Evolutionary conservation across 1,140 invertebrate genomes (phyloP).

Genomic region (Drosophila sp.): DNA sequence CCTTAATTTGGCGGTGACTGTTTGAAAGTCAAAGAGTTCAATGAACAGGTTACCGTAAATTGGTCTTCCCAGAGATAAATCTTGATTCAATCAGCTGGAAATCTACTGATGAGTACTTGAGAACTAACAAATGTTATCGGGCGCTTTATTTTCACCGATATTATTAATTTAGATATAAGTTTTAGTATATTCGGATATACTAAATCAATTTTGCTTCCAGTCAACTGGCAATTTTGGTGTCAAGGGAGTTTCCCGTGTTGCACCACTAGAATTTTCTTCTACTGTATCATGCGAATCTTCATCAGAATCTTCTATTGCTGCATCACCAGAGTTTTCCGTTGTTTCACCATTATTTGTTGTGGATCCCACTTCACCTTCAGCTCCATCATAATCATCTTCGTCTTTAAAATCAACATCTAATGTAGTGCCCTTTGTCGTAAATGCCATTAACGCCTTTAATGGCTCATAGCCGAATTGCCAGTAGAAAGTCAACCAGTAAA

Average conservation of each 20-base stretch:
- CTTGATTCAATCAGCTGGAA: background rate
- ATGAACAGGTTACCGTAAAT: conserved; percentile 62
- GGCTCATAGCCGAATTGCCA: conserved; percentile 37
- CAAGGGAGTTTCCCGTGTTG: too few species aligned
- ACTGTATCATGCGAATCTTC: too few species aligned
- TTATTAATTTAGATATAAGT: too few species aligned
- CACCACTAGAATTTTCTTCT: too few species aligned
- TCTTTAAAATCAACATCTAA: background rate
- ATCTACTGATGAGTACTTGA: too few species aligned
- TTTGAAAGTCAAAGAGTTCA: conserved; percentile 43
- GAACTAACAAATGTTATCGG: too few species aligned
- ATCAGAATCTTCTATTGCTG: background rate
- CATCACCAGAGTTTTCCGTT: background rate
- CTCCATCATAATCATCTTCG: background rate
- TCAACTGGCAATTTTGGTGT: too few species aligned
- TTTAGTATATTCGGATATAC: too few species aligned
- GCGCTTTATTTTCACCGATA: too few species aligned
- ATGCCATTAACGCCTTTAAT: background rate
- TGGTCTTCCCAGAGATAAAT: background rate
- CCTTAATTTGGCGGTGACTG: conserved; percentile 63
- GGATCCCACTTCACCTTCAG: background rate
- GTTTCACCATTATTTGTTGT: too few species aligned
- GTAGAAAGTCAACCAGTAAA: conserved; percentile 71
- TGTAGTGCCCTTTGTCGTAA: background rate
- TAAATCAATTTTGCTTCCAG: too few species aligned